These are phyloP conservation scores for Conus betulinus DNA, from an alignment of 1,140 invertebrate species.

Conservation along the genomic window DNA sequence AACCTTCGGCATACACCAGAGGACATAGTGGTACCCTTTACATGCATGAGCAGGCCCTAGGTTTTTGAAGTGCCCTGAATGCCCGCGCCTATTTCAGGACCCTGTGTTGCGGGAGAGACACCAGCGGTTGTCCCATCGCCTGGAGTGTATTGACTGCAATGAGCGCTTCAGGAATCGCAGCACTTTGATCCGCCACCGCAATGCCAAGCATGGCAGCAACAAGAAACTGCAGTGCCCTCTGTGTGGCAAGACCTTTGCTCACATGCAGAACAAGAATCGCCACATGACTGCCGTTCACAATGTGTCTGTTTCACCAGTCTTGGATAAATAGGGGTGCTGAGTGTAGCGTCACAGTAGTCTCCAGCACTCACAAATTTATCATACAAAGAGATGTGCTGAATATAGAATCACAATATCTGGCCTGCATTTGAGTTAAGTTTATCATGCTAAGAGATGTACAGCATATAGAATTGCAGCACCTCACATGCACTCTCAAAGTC, in stretches of 20 bases:
- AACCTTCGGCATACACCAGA: background rate
- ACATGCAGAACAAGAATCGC: slow-evolving; percentile 8
- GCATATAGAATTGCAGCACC: too few species aligned
- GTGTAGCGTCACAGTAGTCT: too few species aligned
- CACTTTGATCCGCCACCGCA: slow-evolving; percentile 6
- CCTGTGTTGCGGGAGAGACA: background rate
- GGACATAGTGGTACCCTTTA: background rate
- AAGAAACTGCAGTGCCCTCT: background rate
- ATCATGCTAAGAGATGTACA: too few species aligned
- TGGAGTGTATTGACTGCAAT: slow-evolving; percentile 4
- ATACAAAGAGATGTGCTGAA: too few species aligned
- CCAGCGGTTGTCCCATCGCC: background rate
- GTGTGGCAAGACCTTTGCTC: slow-evolving; percentile 20
- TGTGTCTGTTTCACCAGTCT: background rate
- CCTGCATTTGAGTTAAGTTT: too few species aligned
- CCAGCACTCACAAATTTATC: too few species aligned
- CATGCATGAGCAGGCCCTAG: background rate
- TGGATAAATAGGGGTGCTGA: background rate
- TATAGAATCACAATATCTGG: too few species aligned
- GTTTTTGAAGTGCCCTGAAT: background rate
- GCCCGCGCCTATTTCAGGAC: background rate
- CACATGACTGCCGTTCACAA: slow-evolving; percentile 3
- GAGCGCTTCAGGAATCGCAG: background rate
- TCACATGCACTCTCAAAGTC: too few species aligned
- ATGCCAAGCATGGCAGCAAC: slow-evolving; percentile 18